Evolutionary conservation across 2,797 vertebrate species (phyloP).

Genomic region (Chaunax sp.): DNA sequence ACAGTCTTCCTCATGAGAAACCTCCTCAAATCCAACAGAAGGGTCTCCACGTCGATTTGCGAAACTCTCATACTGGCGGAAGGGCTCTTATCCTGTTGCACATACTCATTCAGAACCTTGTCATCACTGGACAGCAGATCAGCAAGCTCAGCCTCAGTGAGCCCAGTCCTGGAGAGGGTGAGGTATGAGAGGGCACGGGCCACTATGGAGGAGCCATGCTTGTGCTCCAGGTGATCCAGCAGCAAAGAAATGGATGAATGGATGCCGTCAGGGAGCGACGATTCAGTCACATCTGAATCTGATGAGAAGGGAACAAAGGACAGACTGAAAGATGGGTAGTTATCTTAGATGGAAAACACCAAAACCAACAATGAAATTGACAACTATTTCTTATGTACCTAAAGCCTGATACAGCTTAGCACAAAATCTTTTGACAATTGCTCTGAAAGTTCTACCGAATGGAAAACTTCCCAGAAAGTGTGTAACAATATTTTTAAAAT

Average conservation of each 20-base stretch:
- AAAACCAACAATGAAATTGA: not conserved
- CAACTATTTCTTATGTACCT: too few relatives aligned
- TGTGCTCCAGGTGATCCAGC: constrained; percentile 79
- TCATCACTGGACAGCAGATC: constrained; percentile 80
- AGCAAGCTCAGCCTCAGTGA: constrained; percentile 81
- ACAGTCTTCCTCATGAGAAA: constrained; percentile 74
- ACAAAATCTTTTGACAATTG: too few relatives aligned
- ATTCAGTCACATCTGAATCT: constrained; percentile 78
- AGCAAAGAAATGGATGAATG: constrained; percentile 77
- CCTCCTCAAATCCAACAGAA: constrained; percentile 80
- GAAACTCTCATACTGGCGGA: constrained; percentile 60
- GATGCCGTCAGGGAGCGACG: constrained; percentile 73
- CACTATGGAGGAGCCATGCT: constrained; percentile 77
- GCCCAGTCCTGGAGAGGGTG: constrained; percentile 78
- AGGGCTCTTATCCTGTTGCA: constrained; percentile 9
- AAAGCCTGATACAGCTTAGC: too few relatives aligned
- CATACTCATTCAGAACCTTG: constrained; percentile 51
- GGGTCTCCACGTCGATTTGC: constrained; percentile 77
- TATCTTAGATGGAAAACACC: too few relatives aligned
- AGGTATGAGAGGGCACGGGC: constrained; percentile 75
- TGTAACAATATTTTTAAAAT: too few relatives aligned
- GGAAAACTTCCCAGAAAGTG: too few relatives aligned
- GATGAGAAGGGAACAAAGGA: not conserved
- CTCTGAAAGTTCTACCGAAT: too few relatives aligned
- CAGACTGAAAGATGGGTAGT: not conserved